Conservation (phyloP, 2,888 invertebrate species). For the Malachius bipustulatus region DNA sequence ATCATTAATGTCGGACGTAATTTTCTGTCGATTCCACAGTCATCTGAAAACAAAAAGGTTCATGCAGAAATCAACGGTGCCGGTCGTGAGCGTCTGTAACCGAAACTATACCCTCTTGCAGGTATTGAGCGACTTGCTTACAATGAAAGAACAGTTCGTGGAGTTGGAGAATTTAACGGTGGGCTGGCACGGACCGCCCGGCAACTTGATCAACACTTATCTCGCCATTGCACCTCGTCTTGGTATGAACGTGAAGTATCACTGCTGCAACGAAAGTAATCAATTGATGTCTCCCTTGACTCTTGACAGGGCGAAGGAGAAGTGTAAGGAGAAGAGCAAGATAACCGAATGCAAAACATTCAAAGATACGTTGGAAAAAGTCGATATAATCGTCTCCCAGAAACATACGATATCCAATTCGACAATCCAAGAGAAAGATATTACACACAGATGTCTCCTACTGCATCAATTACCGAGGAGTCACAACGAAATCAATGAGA, state of each 20-base stretch:
- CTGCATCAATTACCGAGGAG: conserved; percentile 11
- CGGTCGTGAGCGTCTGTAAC: conserved; percentile 9
- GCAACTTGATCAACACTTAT: conserved; percentile 11
- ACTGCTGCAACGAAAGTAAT: conserved; percentile 6
- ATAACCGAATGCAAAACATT: conserved; percentile 8
- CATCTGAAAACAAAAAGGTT: no score
- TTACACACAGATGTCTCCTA: conserved; percentile 7
- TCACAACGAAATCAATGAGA: conserved; percentile 3
- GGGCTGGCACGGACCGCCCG: conserved; percentile 10
- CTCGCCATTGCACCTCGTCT: conserved; percentile 8
- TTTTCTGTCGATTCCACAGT: no score
- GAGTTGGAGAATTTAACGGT: conserved; percentile 10
- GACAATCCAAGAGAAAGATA: no score
- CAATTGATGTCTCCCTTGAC: conserved; percentile 9
- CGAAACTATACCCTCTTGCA: conserved; percentile 7
- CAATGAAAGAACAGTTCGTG: conserved; percentile 10
- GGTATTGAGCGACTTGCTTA: conserved; percentile 10
- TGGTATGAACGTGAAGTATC: conserved; percentile 10
- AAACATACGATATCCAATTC: no score
- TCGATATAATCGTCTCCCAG: no score
- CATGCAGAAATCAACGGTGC: no score
- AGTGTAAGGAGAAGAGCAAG: conserved; percentile 8
- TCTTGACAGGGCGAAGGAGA: conserved; percentile 1
- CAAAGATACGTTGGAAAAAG: no score
- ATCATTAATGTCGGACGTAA: no score